Base-by-base conservation (phyloP, 2,888 invertebrate genomes). In the Microctonus hyperodae region DNA sequence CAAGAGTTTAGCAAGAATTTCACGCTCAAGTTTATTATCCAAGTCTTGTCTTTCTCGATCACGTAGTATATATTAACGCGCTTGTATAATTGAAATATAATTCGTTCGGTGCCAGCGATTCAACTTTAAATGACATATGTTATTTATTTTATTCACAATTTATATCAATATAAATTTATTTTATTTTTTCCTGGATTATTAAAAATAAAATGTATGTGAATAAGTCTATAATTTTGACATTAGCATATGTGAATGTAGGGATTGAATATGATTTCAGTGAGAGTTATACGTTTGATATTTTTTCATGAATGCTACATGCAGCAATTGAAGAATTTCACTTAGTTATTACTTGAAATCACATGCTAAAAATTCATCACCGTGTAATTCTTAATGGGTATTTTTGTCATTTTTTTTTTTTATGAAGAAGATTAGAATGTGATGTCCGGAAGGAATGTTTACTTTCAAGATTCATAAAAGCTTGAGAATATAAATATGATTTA, bases 341-440 rank as follows among this genome's bases (percentile, higher is more conserved):
- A n/a, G n/a, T n/a, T n/a, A n/a, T n/a, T n/a, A n/a, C n/a, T n/a
- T n/a, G n/a, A n/a, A n/a, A n/a, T n/a, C n/a, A n/a, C n/a, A n/a
- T n/a, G n/a, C n/a, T n/a, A n/a, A n/a, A n/a, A n/a, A n/a, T n/a
- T n/a, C n/a, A n/a, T n/a, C n/a, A n/a, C n/a, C n/a, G n/a, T 28
- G 4, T 28, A 28, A 28, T 28, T 5, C 28, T 7, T 28, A 28
- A 3, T 11, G n/a, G 31, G 5, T 57, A 31, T 31, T 48, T 65
- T 51, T 35, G 58, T 51, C 35, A n/a, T 62, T n/a, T 22, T 35
- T 65, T 64, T 68, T 66, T 61, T 69, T 65, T 70, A 67, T 68
- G 40, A 25, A 58, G 62, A 58, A 65, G 70, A 69, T 70, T 69
- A 72, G 68, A 73, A 68, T 59, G 69, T 70, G 69, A 72, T 73